Percentiles rank a stretch among this genome's conserved stretches.
These are phyloP conservation scores for Zoanthus solanderi DNA, from an alignment of 92 coral and sea anemone genomes.

Conservation along the genomic window DNA sequence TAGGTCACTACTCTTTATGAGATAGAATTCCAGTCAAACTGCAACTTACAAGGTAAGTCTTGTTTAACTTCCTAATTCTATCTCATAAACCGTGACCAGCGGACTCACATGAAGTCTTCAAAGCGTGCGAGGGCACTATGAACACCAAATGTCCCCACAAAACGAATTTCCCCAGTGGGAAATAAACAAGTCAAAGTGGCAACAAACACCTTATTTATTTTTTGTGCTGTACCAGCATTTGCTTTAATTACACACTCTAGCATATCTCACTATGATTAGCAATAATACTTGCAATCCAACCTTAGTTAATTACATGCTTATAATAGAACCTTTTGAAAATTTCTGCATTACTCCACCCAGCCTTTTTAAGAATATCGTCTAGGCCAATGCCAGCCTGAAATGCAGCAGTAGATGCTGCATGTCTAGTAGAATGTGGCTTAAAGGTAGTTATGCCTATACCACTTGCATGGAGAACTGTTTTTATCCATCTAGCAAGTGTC, in stretches of 20 bases:
- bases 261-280: not conserved
- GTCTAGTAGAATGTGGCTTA: slow-evolving; percentile 73
- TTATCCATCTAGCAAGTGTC: slow-evolving; percentile 48
- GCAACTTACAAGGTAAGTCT: not conserved
- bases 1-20: too few relatives aligned
- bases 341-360: slow-evolving; percentile 60
- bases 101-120: slow-evolving; percentile 45
- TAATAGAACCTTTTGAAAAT: slow-evolving; percentile 71
- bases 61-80: too few relatives aligned
- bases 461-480: not conserved
- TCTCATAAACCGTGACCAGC: slow-evolving; percentile 18
- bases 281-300: not conserved
- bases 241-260: not conserved
- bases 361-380: slow-evolving; percentile 72
- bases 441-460: slow-evolving; percentile 45
- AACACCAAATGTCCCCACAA: not conserved
- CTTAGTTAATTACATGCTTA: slow-evolving; percentile 46
- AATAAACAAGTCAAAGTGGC: too few relatives aligned
- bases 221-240: not conserved
- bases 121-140: slow-evolving; percentile 35
- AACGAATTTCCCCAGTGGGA: too few relatives aligned
- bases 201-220: too few relatives aligned
- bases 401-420: slow-evolving; percentile 73
- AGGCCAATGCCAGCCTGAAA: slow-evolving; percentile 57
- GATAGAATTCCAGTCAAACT: not conserved